Evolutionary conservation across 2,888 invertebrate genomes (phyloP), one percentile per base, ranked within the genome.

Genomic region (Blera fallax): DNA sequence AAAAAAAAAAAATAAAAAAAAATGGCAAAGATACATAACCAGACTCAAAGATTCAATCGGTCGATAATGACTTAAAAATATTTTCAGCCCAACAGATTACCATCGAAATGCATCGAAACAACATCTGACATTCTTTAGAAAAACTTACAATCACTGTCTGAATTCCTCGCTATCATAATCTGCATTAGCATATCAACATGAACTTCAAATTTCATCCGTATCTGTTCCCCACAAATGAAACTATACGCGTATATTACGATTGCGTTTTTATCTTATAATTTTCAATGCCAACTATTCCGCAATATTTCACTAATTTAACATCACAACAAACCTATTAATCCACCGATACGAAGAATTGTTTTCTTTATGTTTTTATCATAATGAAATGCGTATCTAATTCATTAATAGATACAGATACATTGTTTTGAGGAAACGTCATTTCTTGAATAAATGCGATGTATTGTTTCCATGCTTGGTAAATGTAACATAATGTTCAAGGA

Each of bases 321-420:
- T 21, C 32, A 32, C 18, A 64, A 27, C 48, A 29, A 45, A 50
- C 45, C 37, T 14, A 60, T 60, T 40, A 58, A 58, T 58, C 58
- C 48, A 16, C 2, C 56, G 29, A 18, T 48, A 65, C 50, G 32
- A 3, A 29, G 50, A 50, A 34, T 50, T 64, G 48, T 64, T 48
- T 64, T 29, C 24, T 50, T 65, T n/a, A n/a, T n/a, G n/a, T n/a
- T n/a, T 18, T 48, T 29, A 50, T 34, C 64, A 50, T 32, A 29
- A 45, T 14, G 2, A 48, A 64, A 65, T 65, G 64, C 64, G 64
- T 65, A 65, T 34, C 64, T 21, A 50, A 65, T 65, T 65, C 64
- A 48, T 65, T 21, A 14, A 64, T 16, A 64, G 21, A 64, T 45
- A 52, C 14, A 29, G n/a, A 7, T 11, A 4, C 27, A 27, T 52